These are phyloP conservation scores for Disparrhopalites patrizii DNA, from an alignment of 2,888 invertebrate genomes.

Conservation along the genomic window DNA sequence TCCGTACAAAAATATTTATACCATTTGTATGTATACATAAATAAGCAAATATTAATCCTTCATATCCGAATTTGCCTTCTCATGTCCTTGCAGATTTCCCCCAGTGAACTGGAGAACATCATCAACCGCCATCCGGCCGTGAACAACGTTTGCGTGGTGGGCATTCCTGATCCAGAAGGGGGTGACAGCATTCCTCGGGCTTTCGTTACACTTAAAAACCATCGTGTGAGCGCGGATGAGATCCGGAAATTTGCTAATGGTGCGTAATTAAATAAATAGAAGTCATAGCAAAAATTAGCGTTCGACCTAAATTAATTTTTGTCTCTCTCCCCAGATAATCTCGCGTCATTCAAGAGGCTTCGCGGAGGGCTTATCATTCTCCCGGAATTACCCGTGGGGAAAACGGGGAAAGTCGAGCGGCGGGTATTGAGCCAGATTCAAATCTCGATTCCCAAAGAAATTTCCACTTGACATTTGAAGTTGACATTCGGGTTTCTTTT, in stretches of 20 bases:
- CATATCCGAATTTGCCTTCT: too few species aligned
- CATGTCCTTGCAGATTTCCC: constrained; percentile 32
- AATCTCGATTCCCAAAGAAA: constrained; percentile 1
- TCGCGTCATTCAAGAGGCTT: constrained; percentile 27
- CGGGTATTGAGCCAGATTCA: constrained; percentile 1
- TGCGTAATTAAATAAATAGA: constrained; percentile 12
- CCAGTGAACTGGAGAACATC: constrained; percentile 39
- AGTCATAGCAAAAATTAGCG: not conserved
- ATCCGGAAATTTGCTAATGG: constrained; percentile 38
- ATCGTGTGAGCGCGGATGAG: constrained; percentile 25
- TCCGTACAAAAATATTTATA: too few species aligned
- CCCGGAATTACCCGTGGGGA: constrained; percentile 18
- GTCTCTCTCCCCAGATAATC: constrained; percentile 9
- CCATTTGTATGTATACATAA: too few species aligned
- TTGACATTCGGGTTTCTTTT: too few species aligned
- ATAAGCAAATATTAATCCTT: too few species aligned
- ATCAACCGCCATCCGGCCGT: constrained; percentile 37
- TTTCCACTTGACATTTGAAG: too few species aligned
- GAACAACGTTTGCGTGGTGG: constrained; percentile 39
- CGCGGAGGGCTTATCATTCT: constrained; percentile 28
- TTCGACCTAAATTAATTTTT: not conserved
- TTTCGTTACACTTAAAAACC: constrained; percentile 32
- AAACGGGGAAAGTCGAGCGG: constrained; percentile 26
- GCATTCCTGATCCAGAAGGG: constrained; percentile 39
- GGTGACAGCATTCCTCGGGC: constrained; percentile 44